These are phyloP conservation scores for Ptilonorhynchus violaceus DNA, from an alignment of 2,113 vertebrate species.

Conservation along the genomic window DNA sequence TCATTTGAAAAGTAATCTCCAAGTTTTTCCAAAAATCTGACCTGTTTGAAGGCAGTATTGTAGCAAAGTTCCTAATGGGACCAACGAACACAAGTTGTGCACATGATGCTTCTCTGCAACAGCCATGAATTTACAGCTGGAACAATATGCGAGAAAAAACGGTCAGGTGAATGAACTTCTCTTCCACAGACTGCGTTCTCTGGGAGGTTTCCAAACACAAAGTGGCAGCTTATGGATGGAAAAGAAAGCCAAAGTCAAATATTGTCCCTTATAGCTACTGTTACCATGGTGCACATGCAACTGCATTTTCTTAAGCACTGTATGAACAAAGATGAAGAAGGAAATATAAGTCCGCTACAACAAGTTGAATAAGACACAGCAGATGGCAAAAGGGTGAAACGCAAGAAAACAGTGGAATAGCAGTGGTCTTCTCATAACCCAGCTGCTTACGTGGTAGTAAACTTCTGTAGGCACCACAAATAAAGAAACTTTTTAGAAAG, in stretches of 20 bases:
- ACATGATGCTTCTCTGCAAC: neutral
- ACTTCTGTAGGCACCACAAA: neutral
- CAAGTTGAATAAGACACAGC: neutral
- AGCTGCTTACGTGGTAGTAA: neutral
- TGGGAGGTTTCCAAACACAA: neutral
- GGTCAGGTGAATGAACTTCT: neutral
- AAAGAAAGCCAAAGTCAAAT: neutral
- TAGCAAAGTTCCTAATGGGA: neutral
- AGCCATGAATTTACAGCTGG: neutral
- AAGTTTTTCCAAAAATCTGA: neutral
- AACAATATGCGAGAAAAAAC: neutral
- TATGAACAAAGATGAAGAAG: neutral
- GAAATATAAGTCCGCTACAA: neutral
- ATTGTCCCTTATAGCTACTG: neutral
- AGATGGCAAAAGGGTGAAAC: neutral
- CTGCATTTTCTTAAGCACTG: neutral
- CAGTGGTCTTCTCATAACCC: neutral
- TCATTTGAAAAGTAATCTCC: neutral
- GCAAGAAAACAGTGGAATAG: neutral
- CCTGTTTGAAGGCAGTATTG: neutral
- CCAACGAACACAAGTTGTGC: neutral
- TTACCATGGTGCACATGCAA: neutral
- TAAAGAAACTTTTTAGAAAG: neutral
- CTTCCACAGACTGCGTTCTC: neutral
- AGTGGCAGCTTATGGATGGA: neutral